Base-by-base conservation (phyloP, 2,888 invertebrate species). In the Camponotus fellah region DNA sequence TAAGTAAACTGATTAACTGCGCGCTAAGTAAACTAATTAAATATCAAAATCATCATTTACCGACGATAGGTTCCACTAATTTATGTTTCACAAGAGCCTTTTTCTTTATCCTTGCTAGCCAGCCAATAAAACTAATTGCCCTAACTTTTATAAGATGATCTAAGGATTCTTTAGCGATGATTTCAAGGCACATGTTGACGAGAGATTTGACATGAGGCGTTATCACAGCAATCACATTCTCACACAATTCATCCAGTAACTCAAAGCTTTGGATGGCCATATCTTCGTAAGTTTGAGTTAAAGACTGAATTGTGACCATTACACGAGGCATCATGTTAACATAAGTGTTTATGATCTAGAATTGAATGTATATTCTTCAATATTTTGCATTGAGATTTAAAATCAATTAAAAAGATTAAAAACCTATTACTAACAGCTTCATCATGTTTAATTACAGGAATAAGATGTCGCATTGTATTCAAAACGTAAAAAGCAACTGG, bases 11-110 rank as follows among this genome's bases (percentile, higher is more conserved):
- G 26, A 26, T 26, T 26, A 26, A 26, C 26, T 26, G 26, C 2
- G 26, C 9, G 3, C 6, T 49, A 37, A 43, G 9, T 64, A 17
- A 3, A 9, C 14, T 14, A n/a, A 53, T 17, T 56, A 17, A 12
- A 43, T 69, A 32, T 66, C 56, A 32, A 69, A 21, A 12, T 75
- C 49, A 12, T 75, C 49, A 65, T 85, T 86, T 89, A 93, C 94
- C 93, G 72, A 94, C 87, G 65, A 95, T 97, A 0, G 97, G 97
- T 86, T 96, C 96, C 40, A 97, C 95, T 72, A 98, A 94, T 92
- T 97, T 97, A 90, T 97, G 96, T 92, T 97, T 97, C 83, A 97
- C 95, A 71, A 97, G 95, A 3, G 96, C 96, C 95, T 97, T 97
- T 93, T 97, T 97, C 94, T 97, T 97, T 3, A 96, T 95, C 81